Percentiles rank a stretch among this genome's conserved stretches.
Evolutionary conservation across 2,797 vertebrate species (phyloP).

Genomic region (Enteromius viviparus): DNA sequence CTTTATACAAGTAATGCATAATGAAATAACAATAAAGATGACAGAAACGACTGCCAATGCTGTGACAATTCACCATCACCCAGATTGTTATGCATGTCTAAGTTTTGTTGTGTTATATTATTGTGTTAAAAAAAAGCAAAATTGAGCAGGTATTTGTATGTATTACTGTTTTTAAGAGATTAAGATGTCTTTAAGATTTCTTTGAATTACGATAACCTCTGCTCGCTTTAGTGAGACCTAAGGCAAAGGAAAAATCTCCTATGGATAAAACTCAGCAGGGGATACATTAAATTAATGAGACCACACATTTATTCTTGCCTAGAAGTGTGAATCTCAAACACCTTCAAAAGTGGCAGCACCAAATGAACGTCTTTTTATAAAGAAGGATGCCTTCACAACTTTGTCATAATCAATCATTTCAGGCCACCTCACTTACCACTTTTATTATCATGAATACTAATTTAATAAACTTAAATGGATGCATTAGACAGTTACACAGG

Average conservation of each 20-base stretch:
- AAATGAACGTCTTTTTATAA: conserved; percentile 50
- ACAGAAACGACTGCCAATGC: too few species aligned
- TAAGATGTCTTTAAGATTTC: not conserved
- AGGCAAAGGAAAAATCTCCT: conserved; percentile 9
- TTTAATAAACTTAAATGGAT: not conserved
- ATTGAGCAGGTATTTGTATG: not conserved
- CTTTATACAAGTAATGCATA: not conserved
- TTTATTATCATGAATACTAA: not conserved
- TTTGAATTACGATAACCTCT: not conserved
- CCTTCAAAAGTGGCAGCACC: conserved; percentile 50
- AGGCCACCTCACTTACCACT: not conserved
- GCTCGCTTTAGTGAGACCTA: conserved; percentile 14
- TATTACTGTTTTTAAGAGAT: not conserved
- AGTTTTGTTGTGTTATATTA: not conserved
- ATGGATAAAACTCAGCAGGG: conserved; percentile 40
- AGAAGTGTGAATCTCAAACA: conserved; percentile 58
- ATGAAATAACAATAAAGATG: not conserved
- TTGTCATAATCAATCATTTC: conserved; percentile 18
- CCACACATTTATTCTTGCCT: conserved; percentile 58
- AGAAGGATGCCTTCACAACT: conserved; percentile 38
- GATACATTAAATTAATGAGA: conserved; percentile 54
- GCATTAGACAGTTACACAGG: not conserved
- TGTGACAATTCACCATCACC: not conserved
- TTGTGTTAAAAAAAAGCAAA: not conserved
- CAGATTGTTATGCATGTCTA: not conserved